Evolutionary conservation across 2,888 invertebrate genomes (phyloP).

Genomic region (Caenorhabditis sp.): DNA sequence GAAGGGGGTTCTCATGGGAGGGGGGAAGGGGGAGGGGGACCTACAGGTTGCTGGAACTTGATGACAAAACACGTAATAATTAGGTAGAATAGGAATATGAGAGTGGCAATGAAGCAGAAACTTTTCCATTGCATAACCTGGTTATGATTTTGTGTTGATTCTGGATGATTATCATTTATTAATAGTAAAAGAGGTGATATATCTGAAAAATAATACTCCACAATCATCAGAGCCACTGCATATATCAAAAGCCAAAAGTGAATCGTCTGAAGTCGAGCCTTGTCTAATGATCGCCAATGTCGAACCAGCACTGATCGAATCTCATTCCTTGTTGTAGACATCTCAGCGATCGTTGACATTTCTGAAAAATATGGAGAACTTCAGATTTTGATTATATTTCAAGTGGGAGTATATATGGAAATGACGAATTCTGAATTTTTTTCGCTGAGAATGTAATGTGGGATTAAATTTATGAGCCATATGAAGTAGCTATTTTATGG

Average conservation of each 20-base stretch:
- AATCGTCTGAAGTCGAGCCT: constrained; percentile 67
- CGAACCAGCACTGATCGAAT: constrained; percentile 65
- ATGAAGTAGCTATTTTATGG: background rate
- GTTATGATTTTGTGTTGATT: constrained; percentile 34
- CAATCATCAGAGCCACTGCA: constrained; percentile 64
- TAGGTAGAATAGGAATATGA: constrained; percentile 48
- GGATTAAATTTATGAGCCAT: background rate
- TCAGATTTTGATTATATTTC: background rate
- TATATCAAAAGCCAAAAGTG: constrained; percentile 69
- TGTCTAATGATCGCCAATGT: constrained; percentile 68
- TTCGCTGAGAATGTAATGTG: background rate
- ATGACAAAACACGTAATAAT: constrained; percentile 46
- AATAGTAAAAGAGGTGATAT: constrained; percentile 23
- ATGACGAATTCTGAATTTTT: background rate
- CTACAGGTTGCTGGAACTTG: constrained; percentile 46
- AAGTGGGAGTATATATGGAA: too few species aligned
- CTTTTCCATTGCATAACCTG: constrained; percentile 39
- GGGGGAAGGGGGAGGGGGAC: constrained; percentile 2
- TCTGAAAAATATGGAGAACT: background rate
- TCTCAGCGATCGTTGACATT: constrained; percentile 38
- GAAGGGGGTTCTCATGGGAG: too few species aligned
- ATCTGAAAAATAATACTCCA: constrained; percentile 63
- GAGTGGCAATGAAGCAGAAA: constrained; percentile 44
- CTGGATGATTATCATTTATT: constrained; percentile 22
- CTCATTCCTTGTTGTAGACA: constrained; percentile 52